Base-by-base conservation (phyloP, 1,140 invertebrate genomes). In the Megalonaias nervosa region DNA sequence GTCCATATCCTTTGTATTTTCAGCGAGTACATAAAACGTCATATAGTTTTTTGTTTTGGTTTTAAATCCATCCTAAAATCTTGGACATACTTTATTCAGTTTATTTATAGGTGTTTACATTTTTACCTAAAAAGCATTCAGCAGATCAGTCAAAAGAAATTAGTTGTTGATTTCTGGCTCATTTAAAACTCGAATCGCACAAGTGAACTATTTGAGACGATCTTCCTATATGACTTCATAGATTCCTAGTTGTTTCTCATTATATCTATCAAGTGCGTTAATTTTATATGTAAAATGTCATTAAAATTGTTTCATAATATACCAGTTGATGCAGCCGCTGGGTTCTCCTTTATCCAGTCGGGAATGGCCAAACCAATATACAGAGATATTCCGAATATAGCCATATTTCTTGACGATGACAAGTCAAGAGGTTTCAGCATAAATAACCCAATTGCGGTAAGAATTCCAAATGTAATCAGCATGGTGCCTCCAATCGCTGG, bases 401-500 rank as follows among this genome's bases (percentile, higher is more conserved):
- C 96, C 11, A 97, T 90, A 91, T 97, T 97, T 75, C 91, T 81
- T 19, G 95, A 93, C n/a, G 95, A 96, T 84, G 95, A 95, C 66
- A 97, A 89, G 85, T 97, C 93, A 21, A 97, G 94, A 84, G 95
- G 95, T 85, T 96, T 95, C 16, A 97, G 92, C 19, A 95, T 95
- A 0, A 96, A 96, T 21, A 86, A 21, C 16, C 84, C 84, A 21
- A 88, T 68, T 16, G 84, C 62, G n/a, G 76, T 69, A 59, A 88
- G 70, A 13, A 82, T 80, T 60, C 82, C 95, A 88, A 97, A 96
- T 94, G 96, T 95, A 6, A 97, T 93, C 83, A 95, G 95, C 89
- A 97, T 96, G 71, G 96, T 93, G 2, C 96, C 96, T 0, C 95
- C 96, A 1, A 97, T 93, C 26, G 97, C 94, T 0, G 96, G 96